Base-by-base conservation (phyloP, 2,113 vertebrate genomes). In the Oncorhynchus kisutch region DNA sequence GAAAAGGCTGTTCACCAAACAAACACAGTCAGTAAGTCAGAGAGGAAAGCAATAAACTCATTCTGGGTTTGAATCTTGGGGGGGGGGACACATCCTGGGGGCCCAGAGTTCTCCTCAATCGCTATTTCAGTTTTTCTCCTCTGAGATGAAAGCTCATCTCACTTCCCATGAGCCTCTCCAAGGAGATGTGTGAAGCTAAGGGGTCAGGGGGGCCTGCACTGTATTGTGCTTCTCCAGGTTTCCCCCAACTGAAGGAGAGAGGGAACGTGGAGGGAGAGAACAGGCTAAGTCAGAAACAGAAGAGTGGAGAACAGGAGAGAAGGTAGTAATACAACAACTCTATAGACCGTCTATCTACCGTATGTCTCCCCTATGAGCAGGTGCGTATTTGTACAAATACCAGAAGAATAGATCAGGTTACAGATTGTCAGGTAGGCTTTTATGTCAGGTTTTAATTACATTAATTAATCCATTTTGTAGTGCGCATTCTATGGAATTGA, bases 91-190 rank as follows among this genome's bases (percentile, higher is more conserved):
- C 66, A 14, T 11, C 66, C 29, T 67, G 66, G 27, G 66, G 64
- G 66, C 25, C 6, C 29, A 31, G 13, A 31, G 66, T 20, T 29
- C 66, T 31, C 66, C 18, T 34, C 34, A 7, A 34, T 14, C 5
- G 25, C 29, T 67, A 67, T 67, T 67, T 67, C 5, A 7, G 66
- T 20, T 24, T 29, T 67, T 34, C 66, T 31, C 18, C 29, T 67
- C 16, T 9, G 20, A 60, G n/a, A 60, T 20, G 57, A 22, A 60
- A 60, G n/a, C 4, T 7, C 20, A 20, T 60, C 57, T 60, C 5
- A 18, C 45, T 70, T 51, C 45, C 69, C 45, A 70, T 51, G 22
- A 70, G 22, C 69, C 69, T 70, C 45, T 70, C 67, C 34, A 29
- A 45, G 69, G 49, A 25, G n/a, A 6, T 60, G 57, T 60, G 5